phyloP scores from a whole-genome alignment of 1,140 invertebrate genomes.

The Monomorium pharaonis region DNA sequence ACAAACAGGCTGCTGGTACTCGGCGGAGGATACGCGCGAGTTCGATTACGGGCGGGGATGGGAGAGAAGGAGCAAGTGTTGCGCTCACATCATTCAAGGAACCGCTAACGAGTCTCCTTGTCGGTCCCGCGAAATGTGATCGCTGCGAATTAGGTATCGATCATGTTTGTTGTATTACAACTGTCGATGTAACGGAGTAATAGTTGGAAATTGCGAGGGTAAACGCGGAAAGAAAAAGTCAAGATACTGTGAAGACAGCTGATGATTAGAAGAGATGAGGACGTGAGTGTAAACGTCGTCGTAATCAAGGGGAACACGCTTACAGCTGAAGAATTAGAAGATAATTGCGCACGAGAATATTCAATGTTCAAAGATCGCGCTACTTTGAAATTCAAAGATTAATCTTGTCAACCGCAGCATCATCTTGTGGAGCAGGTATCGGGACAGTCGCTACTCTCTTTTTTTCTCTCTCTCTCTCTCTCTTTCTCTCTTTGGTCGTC shows the following conservation, averaged over 20 bases:
- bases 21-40: background rate
- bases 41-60: background rate
- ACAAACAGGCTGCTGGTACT: conserved; percentile 25
- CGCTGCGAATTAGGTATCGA: conserved; percentile 7
- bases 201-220: background rate
- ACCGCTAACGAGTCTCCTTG: background rate
- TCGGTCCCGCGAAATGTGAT: background rate
- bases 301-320: background rate
- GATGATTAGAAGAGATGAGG: background rate
- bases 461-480: no score
- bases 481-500: no score
- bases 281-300: background rate
- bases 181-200: background rate
- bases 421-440: background rate
- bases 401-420: background rate
- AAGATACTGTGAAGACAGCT: background rate
- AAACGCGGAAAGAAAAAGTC: background rate
- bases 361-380: no score
- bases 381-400: background rate
- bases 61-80: background rate
- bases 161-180: background rate
- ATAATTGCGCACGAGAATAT: background rate
- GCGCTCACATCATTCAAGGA: conserved; percentile 14
- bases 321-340: no score
- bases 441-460: background rate